Base-by-base conservation (phyloP, 2,888 invertebrate species). In the Ormyrus nitidulus region DNA sequence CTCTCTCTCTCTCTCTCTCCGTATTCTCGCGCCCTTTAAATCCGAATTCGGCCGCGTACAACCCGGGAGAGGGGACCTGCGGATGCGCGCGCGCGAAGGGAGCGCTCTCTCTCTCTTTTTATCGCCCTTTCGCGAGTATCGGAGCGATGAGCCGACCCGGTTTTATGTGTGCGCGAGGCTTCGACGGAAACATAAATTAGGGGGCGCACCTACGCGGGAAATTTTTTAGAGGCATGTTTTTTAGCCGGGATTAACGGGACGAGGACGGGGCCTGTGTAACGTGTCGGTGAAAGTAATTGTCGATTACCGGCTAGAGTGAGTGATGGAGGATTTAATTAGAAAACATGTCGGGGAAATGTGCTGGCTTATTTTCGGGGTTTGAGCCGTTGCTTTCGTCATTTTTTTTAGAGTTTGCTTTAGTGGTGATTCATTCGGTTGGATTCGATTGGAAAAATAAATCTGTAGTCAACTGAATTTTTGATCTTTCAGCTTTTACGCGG, bases 11-110 rank as follows among this genome's bases (percentile, higher is more conserved):
- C 19, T 19, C 19, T 19, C 19, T 19, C 2, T 56, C 56, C 11
- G 10, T 56, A 56, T n/a, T 9, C 65, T 19, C 64, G 81, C 75
- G 19, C 68, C 62, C 74, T 82, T 82, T 84, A 83, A 84, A 83
- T 84, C 83, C 83, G 82, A 83, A 84, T 83, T 83, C 81, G 83
- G 82, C 62, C 74, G 71, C 13, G 48, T 19, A 1, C 1, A 19
- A 19, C 19, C 19, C 19, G 19, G 19, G 19, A 2, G 2, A 2
- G 2, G 19, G 19, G 19, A 1, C 1, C 19, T 19, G 19, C 9
- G 34, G 13, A 56, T 0, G n/a, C 56, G n/a, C 56, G n/a, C 56
- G 11, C 19, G 59, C 59, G 44, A 9, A 19, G 59, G 34, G 53
- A 49, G 62, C 62, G 34, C 53, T 46, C 62, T 46, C 59, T 34